These are phyloP conservation scores for Anastrepha ludens DNA, from an alignment of 1,140 invertebrate species.

Conservation along the genomic window DNA sequence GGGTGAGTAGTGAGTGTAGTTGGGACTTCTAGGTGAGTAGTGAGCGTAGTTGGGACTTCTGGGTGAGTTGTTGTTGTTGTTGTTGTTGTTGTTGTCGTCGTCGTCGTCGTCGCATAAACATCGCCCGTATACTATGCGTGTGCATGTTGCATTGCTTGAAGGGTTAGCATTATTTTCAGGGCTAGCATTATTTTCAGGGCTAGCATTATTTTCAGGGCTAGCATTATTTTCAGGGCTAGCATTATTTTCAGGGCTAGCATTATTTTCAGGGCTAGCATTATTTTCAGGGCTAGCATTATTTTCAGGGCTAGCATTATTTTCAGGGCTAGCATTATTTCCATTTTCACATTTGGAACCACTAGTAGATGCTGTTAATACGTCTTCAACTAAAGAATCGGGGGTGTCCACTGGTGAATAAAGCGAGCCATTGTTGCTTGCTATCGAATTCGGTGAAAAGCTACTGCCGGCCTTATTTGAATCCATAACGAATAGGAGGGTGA, in stretches of 20 bases:
- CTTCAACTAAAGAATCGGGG: not conserved
- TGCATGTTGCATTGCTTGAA: slow-evolving; percentile 58
- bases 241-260: too few species aligned
- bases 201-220: slow-evolving; percentile 74
- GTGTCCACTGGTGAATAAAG: slow-evolving; percentile 52
- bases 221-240: slow-evolving; percentile 75
- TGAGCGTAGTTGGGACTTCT: slow-evolving; percentile 81
- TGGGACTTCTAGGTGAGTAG: slow-evolving; percentile 85
- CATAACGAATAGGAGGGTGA: slow-evolving; percentile 78
- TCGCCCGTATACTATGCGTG: too few species aligned
- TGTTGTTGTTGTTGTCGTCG: slow-evolving; percentile 77
- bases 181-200: slow-evolving; percentile 77
- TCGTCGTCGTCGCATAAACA: too few species aligned
- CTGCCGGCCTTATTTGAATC: not conserved
- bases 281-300: too few species aligned
- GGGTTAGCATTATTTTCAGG: slow-evolving; percentile 75
- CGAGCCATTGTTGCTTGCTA: slow-evolving; percentile 1
- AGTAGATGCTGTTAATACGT: not conserved
- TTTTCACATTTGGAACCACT: not conserved
- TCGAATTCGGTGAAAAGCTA: slow-evolving; percentile 21
- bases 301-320: too few species aligned
- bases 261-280: too few species aligned
- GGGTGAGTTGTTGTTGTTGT: slow-evolving; percentile 82
- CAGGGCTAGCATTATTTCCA: too few species aligned
- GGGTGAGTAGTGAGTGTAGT: slow-evolving; percentile 82